Evolutionary conservation across 2,797 vertebrate species (phyloP), one percentile per base, ranked within the genome.

Genomic region (Calcarius lapponicus): DNA sequence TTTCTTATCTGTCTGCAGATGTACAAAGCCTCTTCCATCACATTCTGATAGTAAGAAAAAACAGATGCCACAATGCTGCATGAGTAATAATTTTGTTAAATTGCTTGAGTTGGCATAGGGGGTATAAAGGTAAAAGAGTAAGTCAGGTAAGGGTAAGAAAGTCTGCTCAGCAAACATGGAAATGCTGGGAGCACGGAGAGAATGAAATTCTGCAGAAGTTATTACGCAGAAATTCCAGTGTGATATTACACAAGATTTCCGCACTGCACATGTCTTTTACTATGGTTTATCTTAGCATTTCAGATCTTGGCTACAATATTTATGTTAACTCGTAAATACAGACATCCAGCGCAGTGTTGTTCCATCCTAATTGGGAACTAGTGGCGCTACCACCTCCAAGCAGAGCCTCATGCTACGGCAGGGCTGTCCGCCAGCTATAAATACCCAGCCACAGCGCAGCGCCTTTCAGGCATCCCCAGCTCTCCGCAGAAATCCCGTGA

Each of bases 61-160:
- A 0, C 8, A 80, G 20, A 21, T 54, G 38, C 20, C 13, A 36
- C 80, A 69, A 81, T 8, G 11, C 32, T 17, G n/a, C 56, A 11
- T 0, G 19, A 73, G 13, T 9, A 69, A 43, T 9, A 71, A 50
- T 38, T 57, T 31, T 12, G 10, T 17, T 26, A 38, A 21, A 47
- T 1, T 4, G 42, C 16, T 31, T 15, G 47, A 66, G 21, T n/a
- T 1, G 15, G 15, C 1, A 4, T 7, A 8, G 12, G 3, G 11
- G 7, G 13, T 22, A 16, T 25, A 29, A 72, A 20, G 9, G 20
- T 7, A 51, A 32, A 76, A 22, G 12, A 51, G 0, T 24, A 73
- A 62, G 17, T 7, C 19, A 47, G 56, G 16, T 2, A 11, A 66
- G 16, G 31, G 5, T 20, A 53, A 50, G 31, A 34, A 51, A 7